These are phyloP conservation scores for Typhlichthys subterraneus DNA, from an alignment of 2,797 vertebrate genomes.

Conservation along the genomic window DNA sequence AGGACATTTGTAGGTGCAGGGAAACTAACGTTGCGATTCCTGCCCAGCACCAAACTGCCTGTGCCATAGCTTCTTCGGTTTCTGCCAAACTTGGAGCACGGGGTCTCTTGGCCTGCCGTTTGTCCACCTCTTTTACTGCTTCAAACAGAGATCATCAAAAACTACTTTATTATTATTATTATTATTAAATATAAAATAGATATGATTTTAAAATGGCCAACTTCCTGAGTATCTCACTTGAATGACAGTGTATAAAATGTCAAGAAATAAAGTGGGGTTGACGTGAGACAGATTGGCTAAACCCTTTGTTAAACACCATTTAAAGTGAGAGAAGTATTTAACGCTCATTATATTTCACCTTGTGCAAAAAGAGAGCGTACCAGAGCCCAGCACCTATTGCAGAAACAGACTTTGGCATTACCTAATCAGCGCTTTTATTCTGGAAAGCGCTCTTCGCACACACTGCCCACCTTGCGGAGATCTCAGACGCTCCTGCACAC, in stretches of 20 bases:
- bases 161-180: background rate
- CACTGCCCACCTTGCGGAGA: constrained; percentile 76
- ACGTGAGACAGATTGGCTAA: no score
- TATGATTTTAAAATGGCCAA: no score
- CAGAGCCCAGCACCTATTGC: constrained; percentile 38
- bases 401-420: constrained; percentile 54
- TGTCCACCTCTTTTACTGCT: constrained; percentile 66
- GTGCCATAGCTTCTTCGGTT: constrained; percentile 84
- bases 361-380: constrained; percentile 34
- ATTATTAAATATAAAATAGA: no score
- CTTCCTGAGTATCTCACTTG: no score
- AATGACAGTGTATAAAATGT: no score
- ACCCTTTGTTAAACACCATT: no score
- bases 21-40: constrained; percentile 84
- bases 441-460: constrained; percentile 72
- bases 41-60: constrained; percentile 88
- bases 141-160: constrained; percentile 5
- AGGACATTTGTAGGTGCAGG: background rate
- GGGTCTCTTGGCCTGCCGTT: constrained; percentile 19
- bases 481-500: constrained; percentile 74
- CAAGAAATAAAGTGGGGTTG: no score
- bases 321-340: background rate
- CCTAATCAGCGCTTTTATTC: constrained; percentile 77
- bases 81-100: constrained; percentile 79
- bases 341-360: constrained; percentile 2